A percentile compares a stretch with the other conserved stretches of the same genome.
These are phyloP conservation scores for Gobio gobio DNA, from an alignment of 2,113 vertebrate species.

Conservation along the genomic window DNA sequence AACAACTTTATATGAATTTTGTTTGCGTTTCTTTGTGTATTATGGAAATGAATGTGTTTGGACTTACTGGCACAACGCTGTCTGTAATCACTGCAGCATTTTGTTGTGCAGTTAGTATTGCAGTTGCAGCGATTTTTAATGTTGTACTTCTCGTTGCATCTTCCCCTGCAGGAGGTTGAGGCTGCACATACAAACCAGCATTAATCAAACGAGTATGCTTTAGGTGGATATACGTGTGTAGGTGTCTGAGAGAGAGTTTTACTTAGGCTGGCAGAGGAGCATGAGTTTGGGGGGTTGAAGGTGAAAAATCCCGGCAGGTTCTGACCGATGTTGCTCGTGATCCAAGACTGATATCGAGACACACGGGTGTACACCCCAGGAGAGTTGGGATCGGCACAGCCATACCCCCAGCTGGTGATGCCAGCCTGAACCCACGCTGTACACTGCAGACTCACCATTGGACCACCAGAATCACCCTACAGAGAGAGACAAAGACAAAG, in stretches of 20 bases:
- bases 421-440: constrained; percentile 47
- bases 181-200: constrained; percentile 1
- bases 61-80: background rate
- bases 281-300: constrained; percentile 3
- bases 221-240: background rate
- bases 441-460: constrained; percentile 42
- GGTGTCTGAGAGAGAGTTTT: background rate
- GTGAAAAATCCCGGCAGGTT: constrained; percentile 41
- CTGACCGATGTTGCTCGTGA: background rate
- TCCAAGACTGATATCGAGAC: constrained; percentile 46
- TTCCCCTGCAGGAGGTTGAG: constrained; percentile 4
- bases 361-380: constrained; percentile 45
- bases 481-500: background rate
- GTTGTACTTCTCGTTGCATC: constrained; percentile 14
- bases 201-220: background rate
- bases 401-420: constrained; percentile 54
- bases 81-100: constrained; percentile 7
- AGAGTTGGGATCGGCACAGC: constrained; percentile 3
- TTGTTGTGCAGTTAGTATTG: background rate
- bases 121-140: background rate
- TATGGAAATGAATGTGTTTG: background rate
- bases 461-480: constrained; percentile 53
- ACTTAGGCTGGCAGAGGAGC: constrained; percentile 18
- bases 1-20: too few relatives aligned
- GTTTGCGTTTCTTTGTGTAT: too few relatives aligned